Conservation (phyloP, 2,797 vertebrate genomes). For the Poeciliopsis paucimaculata region DNA sequence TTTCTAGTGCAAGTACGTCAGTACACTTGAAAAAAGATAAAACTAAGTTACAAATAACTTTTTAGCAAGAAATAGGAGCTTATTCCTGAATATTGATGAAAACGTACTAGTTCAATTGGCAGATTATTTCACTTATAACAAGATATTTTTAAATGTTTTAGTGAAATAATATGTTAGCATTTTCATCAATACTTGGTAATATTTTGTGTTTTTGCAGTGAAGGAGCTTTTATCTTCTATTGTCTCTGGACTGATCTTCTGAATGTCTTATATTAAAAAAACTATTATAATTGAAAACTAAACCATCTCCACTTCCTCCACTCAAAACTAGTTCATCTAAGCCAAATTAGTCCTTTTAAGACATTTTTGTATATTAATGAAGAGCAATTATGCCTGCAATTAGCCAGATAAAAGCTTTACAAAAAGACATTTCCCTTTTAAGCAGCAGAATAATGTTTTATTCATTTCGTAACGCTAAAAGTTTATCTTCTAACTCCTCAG, state of each 20-base stretch:
- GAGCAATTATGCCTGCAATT: constrained; percentile 30
- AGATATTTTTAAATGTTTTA: too few species aligned
- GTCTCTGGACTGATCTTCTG: not conserved
- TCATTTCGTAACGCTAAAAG: constrained; percentile 18
- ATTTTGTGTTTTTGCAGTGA: not conserved
- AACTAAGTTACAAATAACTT: too few species aligned
- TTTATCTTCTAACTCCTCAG: constrained; percentile 20
- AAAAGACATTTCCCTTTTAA: constrained; percentile 10
- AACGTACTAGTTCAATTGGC: too few species aligned
- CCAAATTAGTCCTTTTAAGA: constrained; percentile 10
- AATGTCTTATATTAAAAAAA: not conserved
- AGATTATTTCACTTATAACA: too few species aligned
- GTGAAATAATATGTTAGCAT: too few species aligned
- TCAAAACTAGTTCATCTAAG: constrained; percentile 23
- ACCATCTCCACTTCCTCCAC: not conserved
- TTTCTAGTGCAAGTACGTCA: too few species aligned
- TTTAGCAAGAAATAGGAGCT: too few species aligned
- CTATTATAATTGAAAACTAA: not conserved
- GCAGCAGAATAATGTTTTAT: constrained; percentile 18
- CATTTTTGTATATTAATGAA: constrained; percentile 18
- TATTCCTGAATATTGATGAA: too few species aligned
- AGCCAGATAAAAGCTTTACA: constrained; percentile 17
- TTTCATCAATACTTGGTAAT: too few species aligned
- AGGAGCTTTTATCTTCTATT: not conserved
- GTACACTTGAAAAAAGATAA: too few species aligned